A percentile compares a stretch with the other conserved stretches of the same genome.
These are phyloP conservation scores for Pipra filicauda DNA, from an alignment of 2,113 vertebrate genomes.

Conservation along the genomic window DNA sequence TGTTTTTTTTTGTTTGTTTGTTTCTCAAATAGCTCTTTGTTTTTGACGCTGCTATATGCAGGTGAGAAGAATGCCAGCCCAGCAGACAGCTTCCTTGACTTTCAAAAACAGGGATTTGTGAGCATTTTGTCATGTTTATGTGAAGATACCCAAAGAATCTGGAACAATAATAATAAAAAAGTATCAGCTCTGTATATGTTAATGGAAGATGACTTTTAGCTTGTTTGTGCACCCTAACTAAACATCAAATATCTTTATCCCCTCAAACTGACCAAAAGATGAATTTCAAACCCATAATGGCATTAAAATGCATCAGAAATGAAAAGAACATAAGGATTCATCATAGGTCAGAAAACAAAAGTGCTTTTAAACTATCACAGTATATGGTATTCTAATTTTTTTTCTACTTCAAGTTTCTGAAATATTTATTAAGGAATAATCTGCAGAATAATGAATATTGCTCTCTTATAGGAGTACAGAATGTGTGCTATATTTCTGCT, in stretches of 20 bases:
- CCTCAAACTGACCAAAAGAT: slow-evolving; percentile 40
- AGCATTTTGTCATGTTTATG: background rate
- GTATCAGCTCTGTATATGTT: background rate
- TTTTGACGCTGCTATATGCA: background rate
- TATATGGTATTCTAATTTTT: slow-evolving; percentile 26
- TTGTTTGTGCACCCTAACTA: background rate
- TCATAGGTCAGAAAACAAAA: slow-evolving; percentile 17
- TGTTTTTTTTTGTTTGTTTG: background rate
- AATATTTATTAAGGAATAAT: slow-evolving; percentile 77
- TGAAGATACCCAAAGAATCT: background rate
- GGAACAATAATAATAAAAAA: background rate
- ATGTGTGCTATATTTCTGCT: slow-evolving; percentile 62
- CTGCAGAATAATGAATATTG: slow-evolving; percentile 74
- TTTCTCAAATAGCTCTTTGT: background rate
- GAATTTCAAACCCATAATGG: slow-evolving; percentile 54
- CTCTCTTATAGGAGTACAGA: slow-evolving; percentile 56
- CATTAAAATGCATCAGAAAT: slow-evolving; percentile 43
- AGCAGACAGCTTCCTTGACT: background rate
- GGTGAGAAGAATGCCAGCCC: background rate
- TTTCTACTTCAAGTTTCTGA: slow-evolving; percentile 60
- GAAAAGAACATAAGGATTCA: slow-evolving; percentile 24
- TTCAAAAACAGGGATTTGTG: background rate
- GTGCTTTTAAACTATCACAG: slow-evolving; percentile 47
- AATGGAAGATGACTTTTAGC: slow-evolving; percentile 15
- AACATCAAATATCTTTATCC: background rate